Evolutionary conservation across 2,113 vertebrate species (phyloP), one percentile per base, ranked within the genome.

Genomic region (Epinephelus cyanopodus): DNA sequence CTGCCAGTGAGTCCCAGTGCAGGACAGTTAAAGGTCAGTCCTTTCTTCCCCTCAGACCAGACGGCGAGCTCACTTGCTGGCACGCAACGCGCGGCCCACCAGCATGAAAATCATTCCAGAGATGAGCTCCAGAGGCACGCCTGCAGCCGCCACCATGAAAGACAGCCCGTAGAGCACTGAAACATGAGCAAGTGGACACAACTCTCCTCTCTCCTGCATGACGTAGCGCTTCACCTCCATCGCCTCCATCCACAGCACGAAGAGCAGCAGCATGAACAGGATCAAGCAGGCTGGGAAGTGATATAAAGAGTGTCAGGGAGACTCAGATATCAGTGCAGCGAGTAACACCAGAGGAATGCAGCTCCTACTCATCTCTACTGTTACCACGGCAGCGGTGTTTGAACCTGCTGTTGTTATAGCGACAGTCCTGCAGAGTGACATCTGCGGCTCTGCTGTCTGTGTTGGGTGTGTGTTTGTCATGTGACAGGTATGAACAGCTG

Each of bases 221-320:
- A 98, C 84, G 84, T 97, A 97, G 79, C 91, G 92, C 67, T 89
- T 92, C 66, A 98, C 95, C n/a, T 97, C 96, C 5, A 93, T 96
- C 81, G 94, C 91, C 93, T 97, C 97, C 91, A 97, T 97, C 97
- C 97, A 98, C 74, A 97, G 91, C 15, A 97, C 95, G 0, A 96
- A 98, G 75, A 98, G 94, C 72, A 96, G 85, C 39, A 97, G 76
- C 21, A 96, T 88, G 60, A 93, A 65, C 81, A 96, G 93, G 92
- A 97, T 96, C 58, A 97, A 61, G 29, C 91, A 87, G 23, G 96
- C 97, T 97, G 21, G 18, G 21, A 85, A 81, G 77, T 42, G 79
- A 81, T 27, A 50, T 11, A 57, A 54, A 75, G 61, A 77, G 6
- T 21, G 45, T 69, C 27, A 76, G 50, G 5, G 13, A 37, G 52